Conservation (phyloP, 64 coral and sea anemone species). For the Montipora capricornis region DNA sequence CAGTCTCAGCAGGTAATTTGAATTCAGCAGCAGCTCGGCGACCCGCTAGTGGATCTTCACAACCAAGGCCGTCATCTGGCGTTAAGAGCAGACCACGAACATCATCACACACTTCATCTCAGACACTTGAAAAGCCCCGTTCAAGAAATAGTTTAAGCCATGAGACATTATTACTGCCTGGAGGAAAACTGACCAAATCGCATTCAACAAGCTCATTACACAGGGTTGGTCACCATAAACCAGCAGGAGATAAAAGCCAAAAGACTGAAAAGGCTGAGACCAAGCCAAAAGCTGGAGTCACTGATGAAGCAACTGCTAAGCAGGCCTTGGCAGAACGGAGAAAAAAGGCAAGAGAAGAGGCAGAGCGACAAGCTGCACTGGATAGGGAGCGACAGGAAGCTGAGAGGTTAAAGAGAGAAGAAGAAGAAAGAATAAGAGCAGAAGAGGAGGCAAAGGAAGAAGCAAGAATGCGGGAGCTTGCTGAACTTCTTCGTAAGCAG, state of each 20-base stretch:
- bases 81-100: conserved; percentile 55
- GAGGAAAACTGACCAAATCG: conserved; percentile 76
- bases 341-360: conserved; percentile 90
- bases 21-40: conserved; percentile 38
- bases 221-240: conserved; percentile 59
- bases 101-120: conserved; percentile 56
- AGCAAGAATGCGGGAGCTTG: conserved; percentile 82
- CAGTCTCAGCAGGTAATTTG: conserved; percentile 75
- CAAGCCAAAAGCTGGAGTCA: conserved; percentile 87
- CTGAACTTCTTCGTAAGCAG: conserved; percentile 80
- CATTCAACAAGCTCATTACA: conserved; percentile 91
- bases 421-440: conserved; percentile 80
- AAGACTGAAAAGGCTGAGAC: conserved; percentile 72
- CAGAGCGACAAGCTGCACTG: conserved; percentile 83
- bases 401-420: conserved; percentile 84
- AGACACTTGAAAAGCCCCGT: conserved; percentile 8
- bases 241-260: conserved; percentile 46
- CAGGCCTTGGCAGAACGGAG: conserved; percentile 91
- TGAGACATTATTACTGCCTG: conserved; percentile 61
- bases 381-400: conserved; percentile 84
- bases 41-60: conserved; percentile 33
- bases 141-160: conserved; percentile 59
- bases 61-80: conserved; percentile 38
- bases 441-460: conserved; percentile 91
- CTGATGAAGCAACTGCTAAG: conserved; percentile 89